These are phyloP conservation scores for Adineta ricciae DNA, from an alignment of 2,888 invertebrate species.

Conservation along the genomic window DNA sequence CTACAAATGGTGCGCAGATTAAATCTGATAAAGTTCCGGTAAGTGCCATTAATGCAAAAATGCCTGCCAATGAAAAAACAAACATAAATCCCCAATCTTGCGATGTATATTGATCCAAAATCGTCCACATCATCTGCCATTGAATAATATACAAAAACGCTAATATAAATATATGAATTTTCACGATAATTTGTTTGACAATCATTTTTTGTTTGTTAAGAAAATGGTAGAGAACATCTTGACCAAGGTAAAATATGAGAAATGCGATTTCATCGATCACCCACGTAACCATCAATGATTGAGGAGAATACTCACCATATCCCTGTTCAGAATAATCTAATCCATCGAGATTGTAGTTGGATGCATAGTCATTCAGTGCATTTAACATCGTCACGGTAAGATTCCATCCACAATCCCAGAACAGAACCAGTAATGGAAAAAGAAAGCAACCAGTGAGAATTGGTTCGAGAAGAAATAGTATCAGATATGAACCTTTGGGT, in stretches of 20 bases:
- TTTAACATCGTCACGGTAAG: neutral
- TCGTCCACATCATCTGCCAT: constrained; percentile 1
- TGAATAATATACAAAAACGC: neutral
- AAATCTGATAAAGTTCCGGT: neutral
- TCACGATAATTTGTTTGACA: neutral
- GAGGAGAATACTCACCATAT: neutral
- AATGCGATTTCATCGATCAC: neutral
- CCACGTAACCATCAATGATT: neutral
- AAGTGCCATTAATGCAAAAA: neutral
- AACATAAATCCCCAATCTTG: neutral
- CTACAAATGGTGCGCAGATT: neutral
- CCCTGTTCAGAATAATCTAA: neutral
- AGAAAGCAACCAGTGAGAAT: neutral
- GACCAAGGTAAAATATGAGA: neutral
- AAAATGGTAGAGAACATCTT: neutral
- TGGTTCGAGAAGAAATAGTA: neutral
- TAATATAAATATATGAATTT: neutral
- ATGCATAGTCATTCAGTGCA: neutral
- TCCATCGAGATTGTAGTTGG: neutral
- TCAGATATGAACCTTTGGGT: neutral
- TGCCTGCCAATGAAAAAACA: neutral
- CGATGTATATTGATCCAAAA: neutral
- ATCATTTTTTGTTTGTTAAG: neutral
- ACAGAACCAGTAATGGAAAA: neutral
- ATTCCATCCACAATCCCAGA: constrained; percentile 15